phyloP scores from a whole-genome alignment of 2,888 invertebrate genomes.

The Girardia tigrina region DNA sequence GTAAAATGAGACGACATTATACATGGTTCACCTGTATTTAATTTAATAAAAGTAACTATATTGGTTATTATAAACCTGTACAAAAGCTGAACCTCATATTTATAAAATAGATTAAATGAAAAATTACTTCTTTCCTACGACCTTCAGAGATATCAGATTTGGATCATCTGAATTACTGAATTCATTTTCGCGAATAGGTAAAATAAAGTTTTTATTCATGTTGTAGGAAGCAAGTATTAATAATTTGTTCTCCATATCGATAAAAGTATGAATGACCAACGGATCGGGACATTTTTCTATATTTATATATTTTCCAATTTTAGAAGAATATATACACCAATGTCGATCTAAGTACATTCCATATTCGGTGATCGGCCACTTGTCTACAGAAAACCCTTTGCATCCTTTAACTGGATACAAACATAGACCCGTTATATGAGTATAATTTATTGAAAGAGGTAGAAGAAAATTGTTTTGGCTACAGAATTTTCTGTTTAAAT shows the following conservation, averaged over 20 bases:
- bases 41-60: too few relatives aligned
- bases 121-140: too few relatives aligned
- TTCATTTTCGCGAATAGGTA: not conserved
- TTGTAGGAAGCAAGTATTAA: constrained; percentile 4
- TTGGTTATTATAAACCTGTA: too few relatives aligned
- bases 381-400: not conserved
- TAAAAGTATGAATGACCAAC: not conserved
- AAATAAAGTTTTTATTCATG: not conserved
- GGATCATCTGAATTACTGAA: not conserved
- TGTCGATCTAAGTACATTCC: not conserved
- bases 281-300: not conserved
- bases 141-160: not conserved
- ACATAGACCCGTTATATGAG: not conserved
- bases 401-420: not conserved
- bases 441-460: not conserved
- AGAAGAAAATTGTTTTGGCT: not conserved
- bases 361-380: not conserved
- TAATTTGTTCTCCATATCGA: not conserved
- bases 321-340: not conserved
- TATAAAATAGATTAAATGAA: too few relatives aligned
- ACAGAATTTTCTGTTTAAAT: not conserved
- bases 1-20: too few relatives aligned
- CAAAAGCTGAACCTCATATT: too few relatives aligned
- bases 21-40: too few relatives aligned
- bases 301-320: not conserved